These are phyloP conservation scores for Andrena flavipes DNA, from an alignment of 2,888 invertebrate genomes.

Conservation along the genomic window DNA sequence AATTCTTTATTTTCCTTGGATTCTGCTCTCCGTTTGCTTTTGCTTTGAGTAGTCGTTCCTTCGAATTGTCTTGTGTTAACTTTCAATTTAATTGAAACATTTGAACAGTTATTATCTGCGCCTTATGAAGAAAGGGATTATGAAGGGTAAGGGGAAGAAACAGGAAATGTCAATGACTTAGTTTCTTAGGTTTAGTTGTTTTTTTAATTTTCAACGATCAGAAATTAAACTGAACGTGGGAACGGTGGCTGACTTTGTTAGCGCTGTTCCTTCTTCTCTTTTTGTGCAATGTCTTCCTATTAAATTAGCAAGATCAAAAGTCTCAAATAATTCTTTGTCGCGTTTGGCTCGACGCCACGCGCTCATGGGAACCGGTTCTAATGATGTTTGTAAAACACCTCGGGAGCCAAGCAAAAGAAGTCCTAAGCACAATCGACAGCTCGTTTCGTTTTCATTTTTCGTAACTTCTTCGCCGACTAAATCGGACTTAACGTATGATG, in stretches of 20 bases:
- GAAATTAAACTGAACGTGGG: conserved; percentile 22
- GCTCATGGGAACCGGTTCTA: conserved; percentile 68
- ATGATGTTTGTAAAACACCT: conserved; percentile 46
- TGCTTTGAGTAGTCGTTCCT: too few relatives aligned
- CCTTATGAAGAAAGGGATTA: too few relatives aligned
- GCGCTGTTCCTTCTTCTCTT: conserved; percentile 34
- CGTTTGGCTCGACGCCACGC: conserved; percentile 66
- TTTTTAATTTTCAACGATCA: not conserved
- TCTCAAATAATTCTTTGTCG: conserved; percentile 72
- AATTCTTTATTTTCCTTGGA: too few relatives aligned
- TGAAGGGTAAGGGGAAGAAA: too few relatives aligned
- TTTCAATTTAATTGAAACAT: too few relatives aligned
- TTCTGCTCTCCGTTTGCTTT: too few relatives aligned
- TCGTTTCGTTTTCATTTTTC: conserved; percentile 24
- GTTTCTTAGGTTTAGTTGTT: not conserved
- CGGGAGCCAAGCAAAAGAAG: conserved; percentile 34
- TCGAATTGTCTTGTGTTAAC: too few relatives aligned
- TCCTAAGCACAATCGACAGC: conserved; percentile 34
- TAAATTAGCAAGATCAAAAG: conserved; percentile 72
- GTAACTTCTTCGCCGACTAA: not conserved
- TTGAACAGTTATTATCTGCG: too few relatives aligned
- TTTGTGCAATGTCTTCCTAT: conserved; percentile 53
- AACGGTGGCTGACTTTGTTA: conserved; percentile 22
- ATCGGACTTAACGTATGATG: not conserved
- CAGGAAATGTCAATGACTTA: too few relatives aligned